Percentiles rank a stretch among this genome's conserved stretches.
Conservation (phyloP, 37 sponge, comb jelly and placozoan species). For the Ianthella basta region DNA sequence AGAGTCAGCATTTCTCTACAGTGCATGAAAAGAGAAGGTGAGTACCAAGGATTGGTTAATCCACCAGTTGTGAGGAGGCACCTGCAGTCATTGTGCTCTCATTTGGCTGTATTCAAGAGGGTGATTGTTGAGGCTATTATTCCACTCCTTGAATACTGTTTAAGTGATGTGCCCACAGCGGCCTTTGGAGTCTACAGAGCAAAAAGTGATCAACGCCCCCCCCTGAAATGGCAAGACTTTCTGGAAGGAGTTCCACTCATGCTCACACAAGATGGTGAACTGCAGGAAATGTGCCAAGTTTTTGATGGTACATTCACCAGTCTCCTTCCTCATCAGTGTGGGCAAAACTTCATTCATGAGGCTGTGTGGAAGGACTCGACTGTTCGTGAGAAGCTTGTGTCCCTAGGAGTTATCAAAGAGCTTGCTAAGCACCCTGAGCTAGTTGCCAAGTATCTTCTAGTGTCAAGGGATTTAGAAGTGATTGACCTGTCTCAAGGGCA, state of each 20-base stretch:
- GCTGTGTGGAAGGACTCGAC: not conserved
- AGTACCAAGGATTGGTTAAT: not conserved
- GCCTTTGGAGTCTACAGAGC: too few relatives aligned
- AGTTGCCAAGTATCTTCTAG: not conserved
- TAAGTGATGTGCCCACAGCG: not conserved
- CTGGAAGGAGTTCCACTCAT: conserved; percentile 46
- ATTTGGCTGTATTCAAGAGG: not conserved
- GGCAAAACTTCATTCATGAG: conserved; percentile 28
- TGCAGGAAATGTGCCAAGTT: conserved; percentile 7
- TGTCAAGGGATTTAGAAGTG: not conserved
- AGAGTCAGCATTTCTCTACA: not conserved
- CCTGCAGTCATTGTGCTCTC: not conserved
- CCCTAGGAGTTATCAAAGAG: not conserved
- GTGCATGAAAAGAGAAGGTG: not conserved
- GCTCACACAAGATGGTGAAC: conserved; percentile 33
- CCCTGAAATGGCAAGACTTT: not conserved
- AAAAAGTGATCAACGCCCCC: not conserved
- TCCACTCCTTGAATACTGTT: not conserved
- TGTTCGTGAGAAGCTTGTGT: not conserved
- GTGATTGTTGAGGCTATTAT: not conserved
- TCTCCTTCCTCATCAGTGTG: conserved; percentile 42
- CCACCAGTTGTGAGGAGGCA: not conserved
- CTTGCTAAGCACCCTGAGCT: not conserved
- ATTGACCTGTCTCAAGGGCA: not conserved
- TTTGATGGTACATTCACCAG: conserved; percentile 13